Evolutionary conservation across 2,797 vertebrate genomes (phyloP).

Genomic region (Tinamus major): DNA sequence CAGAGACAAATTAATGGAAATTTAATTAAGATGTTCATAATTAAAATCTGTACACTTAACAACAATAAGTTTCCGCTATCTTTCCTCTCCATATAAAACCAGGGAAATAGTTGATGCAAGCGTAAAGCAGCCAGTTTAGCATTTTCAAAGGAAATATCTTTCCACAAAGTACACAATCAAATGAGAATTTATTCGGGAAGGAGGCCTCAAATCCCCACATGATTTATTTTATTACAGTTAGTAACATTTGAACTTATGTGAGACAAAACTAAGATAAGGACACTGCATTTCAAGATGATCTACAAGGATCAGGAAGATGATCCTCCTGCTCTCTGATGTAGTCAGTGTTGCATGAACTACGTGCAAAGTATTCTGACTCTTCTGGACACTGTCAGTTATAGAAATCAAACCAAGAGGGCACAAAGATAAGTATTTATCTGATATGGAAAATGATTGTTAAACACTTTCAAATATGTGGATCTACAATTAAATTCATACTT

Average conservation of each 20-base stretch:
- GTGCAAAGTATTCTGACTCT: not conserved
- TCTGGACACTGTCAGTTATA: not conserved
- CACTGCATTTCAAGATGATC: not conserved
- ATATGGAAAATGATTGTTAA: not conserved
- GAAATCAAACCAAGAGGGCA: not conserved
- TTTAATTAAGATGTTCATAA: constrained; percentile 2
- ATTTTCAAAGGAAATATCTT: not conserved
- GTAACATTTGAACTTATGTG: not conserved
- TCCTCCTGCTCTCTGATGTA: not conserved
- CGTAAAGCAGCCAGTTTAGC: not conserved
- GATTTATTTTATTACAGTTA: not conserved
- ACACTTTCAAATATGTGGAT: not conserved
- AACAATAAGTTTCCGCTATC: not conserved
- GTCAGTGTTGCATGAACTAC: not conserved
- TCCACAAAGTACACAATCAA: not conserved
- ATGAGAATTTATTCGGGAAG: not conserved
- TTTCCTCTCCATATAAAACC: not conserved
- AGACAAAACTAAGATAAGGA: not conserved
- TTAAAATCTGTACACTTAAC: not conserved
- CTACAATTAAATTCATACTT: not conserved
- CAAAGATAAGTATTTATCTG: not conserved
- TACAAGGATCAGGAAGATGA: not conserved
- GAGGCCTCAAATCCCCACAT: not conserved
- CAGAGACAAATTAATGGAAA: not conserved
- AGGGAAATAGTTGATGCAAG: accelerated